These are phyloP conservation scores for Cephalophus harveyi DNA, from an alignment of 2,113 vertebrate genomes.

Conservation along the genomic window DNA sequence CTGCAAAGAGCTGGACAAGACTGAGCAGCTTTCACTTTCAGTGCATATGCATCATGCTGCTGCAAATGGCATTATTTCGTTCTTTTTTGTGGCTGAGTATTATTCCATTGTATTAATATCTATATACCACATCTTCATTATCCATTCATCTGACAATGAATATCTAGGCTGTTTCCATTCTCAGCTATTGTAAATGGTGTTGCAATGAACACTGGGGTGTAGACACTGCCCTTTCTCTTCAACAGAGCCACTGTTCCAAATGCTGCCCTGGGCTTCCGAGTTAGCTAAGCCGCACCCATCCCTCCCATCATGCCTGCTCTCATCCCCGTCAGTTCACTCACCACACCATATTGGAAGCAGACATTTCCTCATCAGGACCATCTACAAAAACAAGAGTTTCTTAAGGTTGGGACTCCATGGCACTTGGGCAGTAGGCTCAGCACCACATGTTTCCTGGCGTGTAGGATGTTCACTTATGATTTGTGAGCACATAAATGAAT, in stretches of 20 bases:
- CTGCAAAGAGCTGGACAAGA: neutral
- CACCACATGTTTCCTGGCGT: accelerated
- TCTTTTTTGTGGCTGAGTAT: neutral
- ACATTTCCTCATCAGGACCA: no score
- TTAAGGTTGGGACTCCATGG: accelerated
- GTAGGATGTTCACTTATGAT: accelerated
- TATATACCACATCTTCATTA: neutral
- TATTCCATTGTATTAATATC: neutral
- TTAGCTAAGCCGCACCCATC: neutral
- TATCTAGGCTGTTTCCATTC: neutral
- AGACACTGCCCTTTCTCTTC: neutral
- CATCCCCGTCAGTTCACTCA: neutral
- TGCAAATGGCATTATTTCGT: neutral
- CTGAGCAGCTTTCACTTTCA: neutral
- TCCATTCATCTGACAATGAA: neutral
- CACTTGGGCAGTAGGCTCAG: accelerated
- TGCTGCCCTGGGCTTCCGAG: accelerated
- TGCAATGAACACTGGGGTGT: neutral
- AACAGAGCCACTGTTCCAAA: neutral
- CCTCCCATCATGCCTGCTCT: accelerated
- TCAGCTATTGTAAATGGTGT: neutral
- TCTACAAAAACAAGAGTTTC: neutral
- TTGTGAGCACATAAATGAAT: neutral
- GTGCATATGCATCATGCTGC: neutral
- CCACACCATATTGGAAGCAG: neutral